These are phyloP conservation scores for Drosophila kanapiae DNA, from an alignment of 1,140 invertebrate genomes.

Conservation along the genomic window DNA sequence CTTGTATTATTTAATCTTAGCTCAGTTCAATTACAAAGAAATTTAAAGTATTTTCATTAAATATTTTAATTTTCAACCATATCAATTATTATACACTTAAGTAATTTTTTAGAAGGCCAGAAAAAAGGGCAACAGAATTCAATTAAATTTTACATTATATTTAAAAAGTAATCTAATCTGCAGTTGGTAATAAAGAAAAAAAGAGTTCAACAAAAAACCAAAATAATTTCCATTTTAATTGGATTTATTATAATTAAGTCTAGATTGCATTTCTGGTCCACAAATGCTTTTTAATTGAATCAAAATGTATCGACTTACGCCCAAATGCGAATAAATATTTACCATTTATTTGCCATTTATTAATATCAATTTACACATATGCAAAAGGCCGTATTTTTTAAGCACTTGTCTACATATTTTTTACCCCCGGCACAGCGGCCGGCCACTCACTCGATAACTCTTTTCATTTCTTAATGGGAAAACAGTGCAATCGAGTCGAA, in stretches of 20 bases:
- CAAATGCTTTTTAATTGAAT: constrained; percentile 36
- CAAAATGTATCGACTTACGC: constrained; percentile 10
- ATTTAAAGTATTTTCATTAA: too few relatives aligned
- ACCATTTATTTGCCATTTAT: constrained; percentile 24
- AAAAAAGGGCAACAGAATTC: background rate
- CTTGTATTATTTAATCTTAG: too few relatives aligned
- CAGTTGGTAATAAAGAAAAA: background rate
- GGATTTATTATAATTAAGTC: constrained; percentile 33
- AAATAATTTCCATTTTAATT: constrained; percentile 30
- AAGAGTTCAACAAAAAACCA: background rate
- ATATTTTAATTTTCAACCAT: too few relatives aligned
- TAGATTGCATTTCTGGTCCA: constrained; percentile 9
- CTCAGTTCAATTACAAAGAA: too few relatives aligned
- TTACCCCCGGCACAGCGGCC: background rate
- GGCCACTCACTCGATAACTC: constrained; percentile 11
- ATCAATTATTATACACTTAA: too few relatives aligned
- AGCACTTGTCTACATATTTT: constrained; percentile 3
- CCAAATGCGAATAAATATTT: constrained; percentile 13
- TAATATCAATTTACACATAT: constrained; percentile 33
- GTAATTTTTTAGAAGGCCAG: too few relatives aligned
- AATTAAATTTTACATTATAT: background rate
- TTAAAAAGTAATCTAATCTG: background rate
- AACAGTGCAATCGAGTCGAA: constrained; percentile 42
- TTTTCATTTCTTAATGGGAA: constrained; percentile 67
- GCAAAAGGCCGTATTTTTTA: constrained; percentile 13